Conservation (phyloP, 2,113 vertebrate genomes). For the Pseudois nayaur region DNA sequence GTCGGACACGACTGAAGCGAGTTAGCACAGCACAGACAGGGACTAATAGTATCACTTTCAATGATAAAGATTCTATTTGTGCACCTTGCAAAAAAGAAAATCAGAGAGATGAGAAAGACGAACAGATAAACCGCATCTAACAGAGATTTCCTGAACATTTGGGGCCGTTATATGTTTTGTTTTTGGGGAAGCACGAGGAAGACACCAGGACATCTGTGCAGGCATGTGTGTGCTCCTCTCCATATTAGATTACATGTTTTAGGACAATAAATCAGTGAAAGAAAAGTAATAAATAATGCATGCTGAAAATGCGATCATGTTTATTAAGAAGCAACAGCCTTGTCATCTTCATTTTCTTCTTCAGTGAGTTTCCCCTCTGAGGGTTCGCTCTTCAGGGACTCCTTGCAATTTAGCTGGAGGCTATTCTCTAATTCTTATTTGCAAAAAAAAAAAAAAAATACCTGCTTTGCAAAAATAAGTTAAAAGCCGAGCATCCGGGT, state of each 20-base stretch:
- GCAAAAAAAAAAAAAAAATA: too few relatives aligned
- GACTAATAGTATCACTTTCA: accelerated
- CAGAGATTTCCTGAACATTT: neutral
- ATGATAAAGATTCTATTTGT: neutral
- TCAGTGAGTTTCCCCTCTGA: conserved; percentile 82
- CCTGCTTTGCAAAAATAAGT: too few relatives aligned
- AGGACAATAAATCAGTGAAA: conserved; percentile 82
- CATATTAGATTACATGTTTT: conserved; percentile 82
- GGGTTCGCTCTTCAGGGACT: conserved; percentile 84
- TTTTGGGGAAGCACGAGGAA: neutral
- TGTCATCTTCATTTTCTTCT: conserved; percentile 88
- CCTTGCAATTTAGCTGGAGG: conserved; percentile 82
- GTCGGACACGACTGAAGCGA: neutral
- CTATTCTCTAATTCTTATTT: conserved; percentile 81
- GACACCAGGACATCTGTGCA: conserved; percentile 57
- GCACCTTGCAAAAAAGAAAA: neutral
- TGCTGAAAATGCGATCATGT: conserved; percentile 84
- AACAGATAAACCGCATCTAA: neutral
- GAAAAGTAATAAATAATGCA: conserved; percentile 86
- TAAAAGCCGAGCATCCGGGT: too few relatives aligned
- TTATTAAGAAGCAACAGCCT: conserved; percentile 88
- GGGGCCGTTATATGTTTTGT: neutral
- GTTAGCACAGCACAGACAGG: neutral
- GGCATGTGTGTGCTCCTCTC: conserved; percentile 65
- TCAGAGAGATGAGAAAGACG: neutral